Evolutionary conservation across 2,113 vertebrate genomes (phyloP).

Genomic region (Cepphus grylle): DNA sequence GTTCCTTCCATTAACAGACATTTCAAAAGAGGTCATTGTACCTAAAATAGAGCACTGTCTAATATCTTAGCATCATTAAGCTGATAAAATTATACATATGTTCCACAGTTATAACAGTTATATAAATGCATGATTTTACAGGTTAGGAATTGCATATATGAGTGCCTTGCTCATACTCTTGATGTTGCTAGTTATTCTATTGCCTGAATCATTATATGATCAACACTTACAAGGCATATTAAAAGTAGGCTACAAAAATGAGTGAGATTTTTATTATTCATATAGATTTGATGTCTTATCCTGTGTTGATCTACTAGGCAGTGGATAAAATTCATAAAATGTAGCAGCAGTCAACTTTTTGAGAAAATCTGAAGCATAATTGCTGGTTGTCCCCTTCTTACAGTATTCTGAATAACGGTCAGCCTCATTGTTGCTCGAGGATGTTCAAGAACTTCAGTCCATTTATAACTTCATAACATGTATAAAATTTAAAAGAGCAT

Average conservation of each 20-base stretch:
- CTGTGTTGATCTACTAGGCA: not conserved
- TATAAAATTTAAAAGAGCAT: not conserved
- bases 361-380: not conserved
- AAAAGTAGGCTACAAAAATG: not conserved
- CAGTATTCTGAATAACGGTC: not conserved
- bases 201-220: not conserved
- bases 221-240: not conserved
- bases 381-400: not conserved
- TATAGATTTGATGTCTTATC: not conserved
- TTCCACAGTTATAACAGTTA: not conserved
- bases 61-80: not conserved
- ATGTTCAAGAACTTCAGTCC: not conserved
- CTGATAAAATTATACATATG: slow-evolving; percentile 15
- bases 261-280: not conserved
- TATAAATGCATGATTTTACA: not conserved
- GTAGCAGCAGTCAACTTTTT: not conserved
- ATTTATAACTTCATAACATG: not conserved
- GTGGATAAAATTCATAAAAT: not conserved
- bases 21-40: slow-evolving; percentile 2
- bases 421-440: not conserved
- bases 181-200: not conserved
- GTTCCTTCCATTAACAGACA: not conserved
- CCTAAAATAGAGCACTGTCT: slow-evolving; percentile 16
- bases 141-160: not conserved
- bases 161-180: not conserved